phyloP scores from a whole-genome alignment of 2,113 vertebrate genomes.

The Pagrus major region DNA sequence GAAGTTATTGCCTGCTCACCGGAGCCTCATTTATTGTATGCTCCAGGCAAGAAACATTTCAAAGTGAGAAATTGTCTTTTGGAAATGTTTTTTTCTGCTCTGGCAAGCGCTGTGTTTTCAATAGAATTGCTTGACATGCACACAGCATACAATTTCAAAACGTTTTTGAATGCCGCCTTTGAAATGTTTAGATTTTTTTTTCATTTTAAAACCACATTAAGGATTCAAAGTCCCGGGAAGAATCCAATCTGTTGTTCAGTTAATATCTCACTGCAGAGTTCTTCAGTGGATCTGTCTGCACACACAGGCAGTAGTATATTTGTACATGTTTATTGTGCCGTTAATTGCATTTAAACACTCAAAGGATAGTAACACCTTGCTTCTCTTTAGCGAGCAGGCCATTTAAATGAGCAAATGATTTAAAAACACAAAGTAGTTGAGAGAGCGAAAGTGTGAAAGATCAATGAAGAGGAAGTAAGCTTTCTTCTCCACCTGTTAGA shows the following conservation, averaged over 20 bases:
- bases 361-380: neutral
- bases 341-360: slow-evolving; percentile 25
- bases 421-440: neutral
- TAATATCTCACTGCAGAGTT: slow-evolving; percentile 10
- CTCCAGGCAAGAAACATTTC: slow-evolving; percentile 73
- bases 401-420: neutral
- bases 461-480: slow-evolving; percentile 1
- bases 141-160: slow-evolving; percentile 31
- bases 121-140: slow-evolving; percentile 42
- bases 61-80: slow-evolving; percentile 67
- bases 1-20: slow-evolving; percentile 68
- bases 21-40: slow-evolving; percentile 74
- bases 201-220: slow-evolving; percentile 26
- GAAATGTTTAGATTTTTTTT: slow-evolving; percentile 47
- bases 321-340: slow-evolving; percentile 14
- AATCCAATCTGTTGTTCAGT: slow-evolving; percentile 19
- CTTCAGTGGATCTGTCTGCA: slow-evolving; percentile 9
- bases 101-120: slow-evolving; percentile 51
- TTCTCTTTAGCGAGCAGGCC: neutral
- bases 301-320: slow-evolving; percentile 3
- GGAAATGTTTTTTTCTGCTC: slow-evolving; percentile 20
- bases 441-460: neutral
- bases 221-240: slow-evolving; percentile 8
- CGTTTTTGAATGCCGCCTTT: slow-evolving; percentile 1
- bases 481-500: slow-evolving; percentile 68